These are phyloP conservation scores for Corythucha ciliata DNA, from an alignment of 2,888 invertebrate species.

Conservation along the genomic window DNA sequence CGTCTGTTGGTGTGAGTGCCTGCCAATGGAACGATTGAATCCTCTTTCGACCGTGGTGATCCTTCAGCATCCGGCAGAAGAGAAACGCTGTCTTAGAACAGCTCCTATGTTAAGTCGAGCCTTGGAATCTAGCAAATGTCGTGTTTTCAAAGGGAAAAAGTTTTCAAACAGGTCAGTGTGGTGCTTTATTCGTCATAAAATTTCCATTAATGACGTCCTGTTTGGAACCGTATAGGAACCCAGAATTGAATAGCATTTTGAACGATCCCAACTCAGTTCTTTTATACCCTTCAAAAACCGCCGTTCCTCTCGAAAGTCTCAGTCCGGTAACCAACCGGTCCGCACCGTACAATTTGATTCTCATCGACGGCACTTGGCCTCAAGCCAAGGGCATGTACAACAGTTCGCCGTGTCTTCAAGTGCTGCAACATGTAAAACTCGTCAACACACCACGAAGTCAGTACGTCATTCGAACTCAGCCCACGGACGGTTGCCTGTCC, in stretches of 20 bases:
- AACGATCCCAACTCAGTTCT: constrained; percentile 59
- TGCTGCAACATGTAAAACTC: constrained; percentile 66
- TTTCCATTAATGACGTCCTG: not conserved
- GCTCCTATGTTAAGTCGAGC: constrained; percentile 80
- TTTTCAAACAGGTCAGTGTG: constrained; percentile 58
- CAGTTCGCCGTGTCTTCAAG: constrained; percentile 64
- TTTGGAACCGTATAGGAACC: constrained; percentile 38
- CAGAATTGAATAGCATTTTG: constrained; percentile 57
- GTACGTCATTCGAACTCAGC: constrained; percentile 89
- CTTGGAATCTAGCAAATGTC: constrained; percentile 62
- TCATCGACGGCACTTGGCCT: constrained; percentile 93
- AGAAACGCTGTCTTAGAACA: constrained; percentile 77
- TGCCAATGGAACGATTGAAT: constrained; percentile 60
- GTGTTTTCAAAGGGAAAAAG: constrained; percentile 70
- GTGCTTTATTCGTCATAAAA: not conserved
- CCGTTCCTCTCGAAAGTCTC: constrained; percentile 56
- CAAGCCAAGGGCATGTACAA: constrained; percentile 88
- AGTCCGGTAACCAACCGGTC: constrained; percentile 38
- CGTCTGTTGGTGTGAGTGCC: constrained; percentile 84
- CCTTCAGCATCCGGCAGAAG: constrained; percentile 89
- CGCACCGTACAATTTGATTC: constrained; percentile 60
- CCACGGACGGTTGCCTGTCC: constrained; percentile 81
- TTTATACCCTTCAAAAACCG: constrained; percentile 68
- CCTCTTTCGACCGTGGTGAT: constrained; percentile 66
- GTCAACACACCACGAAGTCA: constrained; percentile 62